These are phyloP conservation scores for Daboia siamensis DNA, from an alignment of 2,113 vertebrate genomes.

Conservation along the genomic window DNA sequence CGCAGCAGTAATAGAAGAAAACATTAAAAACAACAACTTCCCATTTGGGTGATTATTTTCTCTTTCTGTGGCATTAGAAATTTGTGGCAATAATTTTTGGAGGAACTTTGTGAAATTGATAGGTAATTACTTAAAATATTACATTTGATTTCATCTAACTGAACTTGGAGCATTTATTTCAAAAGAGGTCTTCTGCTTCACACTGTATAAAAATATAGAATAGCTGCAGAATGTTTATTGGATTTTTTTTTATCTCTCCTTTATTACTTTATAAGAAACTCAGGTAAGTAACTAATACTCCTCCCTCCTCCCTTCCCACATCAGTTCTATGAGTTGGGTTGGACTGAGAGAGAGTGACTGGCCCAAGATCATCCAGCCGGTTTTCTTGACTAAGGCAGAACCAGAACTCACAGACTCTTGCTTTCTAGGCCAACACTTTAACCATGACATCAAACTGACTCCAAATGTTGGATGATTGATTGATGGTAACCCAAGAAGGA, in stretches of 20 bases:
- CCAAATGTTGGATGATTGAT: not conserved
- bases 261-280: not conserved
- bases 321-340: not conserved
- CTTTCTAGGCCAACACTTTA: not conserved
- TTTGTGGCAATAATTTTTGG: not conserved
- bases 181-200: not conserved
- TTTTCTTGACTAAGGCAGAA: not conserved
- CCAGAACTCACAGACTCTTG: not conserved
- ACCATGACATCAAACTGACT: not conserved
- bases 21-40: not conserved
- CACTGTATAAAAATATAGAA: not conserved
- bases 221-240: not conserved
- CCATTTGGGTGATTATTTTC: not conserved
- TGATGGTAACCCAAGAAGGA: not conserved
- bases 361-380: not conserved
- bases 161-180: not conserved
- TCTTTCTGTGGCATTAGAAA: not conserved
- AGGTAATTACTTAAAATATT: not conserved
- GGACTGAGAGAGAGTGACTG: not conserved
- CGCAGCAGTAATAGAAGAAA: not conserved
- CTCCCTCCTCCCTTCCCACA: not conserved
- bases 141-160: not conserved
- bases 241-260: not conserved
- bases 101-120: not conserved
- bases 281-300: not conserved